phyloP scores from a whole-genome alignment of 2,888 invertebrate genomes.

The Pseudolycoriella hygida region DNA sequence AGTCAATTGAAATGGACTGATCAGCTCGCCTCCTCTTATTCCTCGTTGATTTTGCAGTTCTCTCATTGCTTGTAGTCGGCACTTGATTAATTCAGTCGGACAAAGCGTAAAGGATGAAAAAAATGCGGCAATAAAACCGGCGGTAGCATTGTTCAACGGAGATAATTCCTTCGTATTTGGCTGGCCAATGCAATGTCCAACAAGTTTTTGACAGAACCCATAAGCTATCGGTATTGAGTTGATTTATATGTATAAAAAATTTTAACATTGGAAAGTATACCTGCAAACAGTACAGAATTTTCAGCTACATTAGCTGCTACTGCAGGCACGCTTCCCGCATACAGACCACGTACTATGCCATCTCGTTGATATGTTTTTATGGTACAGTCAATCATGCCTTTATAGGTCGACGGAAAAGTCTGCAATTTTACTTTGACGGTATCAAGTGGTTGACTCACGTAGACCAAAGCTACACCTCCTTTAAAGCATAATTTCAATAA shows the following conservation, averaged over 20 bases:
- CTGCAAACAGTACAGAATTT: constrained; percentile 88
- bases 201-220: constrained; percentile 86
- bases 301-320: constrained; percentile 92
- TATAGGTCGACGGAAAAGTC: constrained; percentile 82
- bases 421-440: constrained; percentile 99
- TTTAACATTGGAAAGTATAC: constrained; percentile 7
- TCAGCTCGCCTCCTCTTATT: constrained; percentile 2
- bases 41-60: constrained; percentile 35
- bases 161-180: constrained; percentile 1
- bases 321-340: constrained; percentile 89
- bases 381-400: constrained; percentile 74
- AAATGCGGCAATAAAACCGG: constrained; percentile 90
- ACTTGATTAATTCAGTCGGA: constrained; percentile 95
- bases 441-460: constrained; percentile 94
- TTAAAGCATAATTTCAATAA: constrained; percentile 14
- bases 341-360: constrained; percentile 70
- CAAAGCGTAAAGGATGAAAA: constrained; percentile 92
- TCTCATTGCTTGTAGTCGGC: constrained; percentile 84
- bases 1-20: constrained; percentile 16
- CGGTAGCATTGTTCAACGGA: constrained; percentile 49
- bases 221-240: constrained; percentile 35
- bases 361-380: constrained; percentile 66
- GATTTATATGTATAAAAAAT: no score
- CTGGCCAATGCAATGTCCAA: constrained; percentile 27
- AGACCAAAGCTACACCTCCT: constrained; percentile 88